Conservation (phyloP, 2,888 invertebrate genomes). For the Stegophylla sp. region DNA sequence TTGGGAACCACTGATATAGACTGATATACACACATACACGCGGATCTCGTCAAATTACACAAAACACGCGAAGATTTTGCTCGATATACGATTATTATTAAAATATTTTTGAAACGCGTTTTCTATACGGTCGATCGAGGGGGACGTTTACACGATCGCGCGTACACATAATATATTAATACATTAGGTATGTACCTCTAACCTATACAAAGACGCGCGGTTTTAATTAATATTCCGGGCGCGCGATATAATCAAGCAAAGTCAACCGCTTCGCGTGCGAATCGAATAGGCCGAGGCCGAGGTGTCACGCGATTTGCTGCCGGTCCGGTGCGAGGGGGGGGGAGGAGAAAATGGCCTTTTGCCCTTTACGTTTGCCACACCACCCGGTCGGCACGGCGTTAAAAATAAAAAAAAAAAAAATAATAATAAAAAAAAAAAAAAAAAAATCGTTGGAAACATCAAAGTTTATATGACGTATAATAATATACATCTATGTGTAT, state of each 20-base stretch:
- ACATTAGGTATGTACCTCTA: neutral
- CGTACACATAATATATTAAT: neutral
- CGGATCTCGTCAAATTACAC: no score
- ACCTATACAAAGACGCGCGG: neutral
- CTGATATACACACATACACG: no score
- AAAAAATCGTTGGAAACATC: slow-evolving; percentile 10
- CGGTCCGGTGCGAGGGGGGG: neutral
- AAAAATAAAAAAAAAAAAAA: no score
- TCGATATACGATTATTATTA: neutral
- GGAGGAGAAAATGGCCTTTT: slow-evolving; percentile 45
- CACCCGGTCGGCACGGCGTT: neutral
- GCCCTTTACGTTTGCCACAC: slow-evolving; percentile 15
- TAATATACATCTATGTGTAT: neutral
- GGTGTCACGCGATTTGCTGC: slow-evolving; percentile 43
- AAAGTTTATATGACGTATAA: neutral
- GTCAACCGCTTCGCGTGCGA: slow-evolving; percentile 34
- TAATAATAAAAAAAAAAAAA: no score
- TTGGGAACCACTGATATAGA: no score
- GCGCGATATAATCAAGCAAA: slow-evolving; percentile 24
- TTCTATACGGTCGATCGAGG: no score
- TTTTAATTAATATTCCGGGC: slow-evolving; percentile 34
- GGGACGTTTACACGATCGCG: no score
- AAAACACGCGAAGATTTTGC: neutral
- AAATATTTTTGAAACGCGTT: no score
- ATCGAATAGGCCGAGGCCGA: neutral